Conservation (phyloP, 2,888 invertebrate genomes). For the Coleophora flavipennella region DNA sequence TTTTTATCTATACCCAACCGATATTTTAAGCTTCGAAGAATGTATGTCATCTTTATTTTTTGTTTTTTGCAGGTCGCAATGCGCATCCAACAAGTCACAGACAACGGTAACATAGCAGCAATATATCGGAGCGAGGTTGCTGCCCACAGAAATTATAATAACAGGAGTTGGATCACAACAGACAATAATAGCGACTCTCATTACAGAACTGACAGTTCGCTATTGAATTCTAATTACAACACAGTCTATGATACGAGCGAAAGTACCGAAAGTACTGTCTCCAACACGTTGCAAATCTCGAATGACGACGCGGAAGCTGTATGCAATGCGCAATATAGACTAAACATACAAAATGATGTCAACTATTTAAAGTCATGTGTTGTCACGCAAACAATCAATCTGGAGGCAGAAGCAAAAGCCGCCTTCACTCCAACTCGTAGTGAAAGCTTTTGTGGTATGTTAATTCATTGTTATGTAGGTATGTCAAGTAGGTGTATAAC, state of each 20-base stretch:
- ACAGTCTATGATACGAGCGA: conserved; percentile 24
- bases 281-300: conserved; percentile 20
- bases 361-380: conserved; percentile 23
- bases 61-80: conserved; percentile 47
- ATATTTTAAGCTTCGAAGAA: too few species aligned
- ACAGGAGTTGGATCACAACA: conserved; percentile 30
- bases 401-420: conserved; percentile 33
- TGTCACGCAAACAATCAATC: conserved; percentile 27
- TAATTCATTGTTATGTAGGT: too few species aligned
- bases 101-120: conserved; percentile 49
- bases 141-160: conserved; percentile 27
- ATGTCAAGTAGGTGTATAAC: too few species aligned
- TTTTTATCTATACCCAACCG: too few species aligned
- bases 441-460: conserved; percentile 31
- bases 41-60: too few species aligned
- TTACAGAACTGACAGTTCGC: conserved; percentile 23
- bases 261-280: conserved; percentile 27
- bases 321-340: conserved; percentile 52
- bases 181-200: conserved; percentile 25
- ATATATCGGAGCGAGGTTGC: conserved; percentile 27
- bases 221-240: conserved; percentile 32
- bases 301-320: conserved; percentile 27
- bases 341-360: conserved; percentile 37
- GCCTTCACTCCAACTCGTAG: conserved; percentile 15
- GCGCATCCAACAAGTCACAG: conserved; percentile 44